phyloP scores from a whole-genome alignment of 1,140 invertebrate genomes.

The Penaeus japonicus region DNA sequence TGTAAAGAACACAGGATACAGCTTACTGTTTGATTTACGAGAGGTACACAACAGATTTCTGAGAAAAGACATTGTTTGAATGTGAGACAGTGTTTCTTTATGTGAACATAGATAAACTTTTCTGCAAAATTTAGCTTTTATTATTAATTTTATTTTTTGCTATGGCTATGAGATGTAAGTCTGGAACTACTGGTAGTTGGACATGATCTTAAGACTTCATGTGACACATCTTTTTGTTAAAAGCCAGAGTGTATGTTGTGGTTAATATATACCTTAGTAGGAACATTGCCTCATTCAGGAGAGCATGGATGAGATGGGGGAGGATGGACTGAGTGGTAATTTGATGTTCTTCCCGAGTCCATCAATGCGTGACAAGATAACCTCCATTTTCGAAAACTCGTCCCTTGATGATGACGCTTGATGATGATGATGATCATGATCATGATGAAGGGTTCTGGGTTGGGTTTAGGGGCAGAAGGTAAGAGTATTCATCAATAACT shows the following conservation, averaged over 20 bases:
- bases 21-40: too few species aligned
- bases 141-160: neutral
- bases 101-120: too few species aligned
- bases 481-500: slow-evolving; percentile 32
- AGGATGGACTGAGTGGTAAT: slow-evolving; percentile 49
- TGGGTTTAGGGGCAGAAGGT: slow-evolving; percentile 41
- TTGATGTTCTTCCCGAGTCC: slow-evolving; percentile 50
- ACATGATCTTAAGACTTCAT: neutral
- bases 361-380: slow-evolving; percentile 48
- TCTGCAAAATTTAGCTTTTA: too few species aligned
- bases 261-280: slow-evolving; percentile 13
- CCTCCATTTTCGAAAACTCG: slow-evolving; percentile 51
- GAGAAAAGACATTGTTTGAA: too few species aligned
- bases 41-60: too few species aligned
- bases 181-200: too few species aligned
- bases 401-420: slow-evolving; percentile 31
- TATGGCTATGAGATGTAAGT: neutral
- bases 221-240: neutral
- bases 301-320: slow-evolving; percentile 43
- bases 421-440: slow-evolving; percentile 22
- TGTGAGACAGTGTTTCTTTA: too few species aligned
- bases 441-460: slow-evolving; percentile 41
- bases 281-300: slow-evolving; percentile 48
- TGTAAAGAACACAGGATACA: too few species aligned
- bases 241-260: neutral